Base-by-base conservation (phyloP, 2,888 invertebrate species). In the Elysia crispata region DNA sequence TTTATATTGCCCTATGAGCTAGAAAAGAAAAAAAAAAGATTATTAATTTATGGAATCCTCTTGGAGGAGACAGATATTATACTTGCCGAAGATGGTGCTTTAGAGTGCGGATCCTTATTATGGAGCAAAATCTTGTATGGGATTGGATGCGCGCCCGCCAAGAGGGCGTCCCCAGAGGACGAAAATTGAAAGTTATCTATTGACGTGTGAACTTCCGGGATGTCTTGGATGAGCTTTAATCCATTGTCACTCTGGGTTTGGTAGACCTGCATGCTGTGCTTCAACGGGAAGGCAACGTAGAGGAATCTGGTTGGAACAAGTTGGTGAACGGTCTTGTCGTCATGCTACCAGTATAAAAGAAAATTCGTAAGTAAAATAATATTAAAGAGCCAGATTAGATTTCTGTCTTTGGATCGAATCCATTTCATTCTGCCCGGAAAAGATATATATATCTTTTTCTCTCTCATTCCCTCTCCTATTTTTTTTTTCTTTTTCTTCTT, bases 81-180 rank as follows among this genome's bases (percentile, higher is more conserved):
- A 70, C 73, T 79, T 64, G 85, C 86, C 83, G 85, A 85, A 13
- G 84, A 84, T 8, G 84, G 82, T 11, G 81, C 33, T 20, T 11
- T 11, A 6, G 62, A 1, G 1, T 18, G 33, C 0, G 84, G 84
- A 18, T 79, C 78, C 0, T 69, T 54, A 33, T 80, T 8, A 49
- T 77, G 76, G 0, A 6, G 23, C 28, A 78, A 1, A 28, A 57
- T 1, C 54, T 80, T 54, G 74, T 74, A 33, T 0, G 50, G 69
- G 30, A 84, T 76, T 1, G 84, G 84, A 18, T 84, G 84, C 18
- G 76, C 73, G 13, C 84, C 84, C 1, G 60, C 69, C 62, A 80
- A 84, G 31, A 84, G 70, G 1, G 69, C 60, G 20, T 76, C 60
- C 20, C 80, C 80, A 0, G 50, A 20, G n/a, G 50, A 28, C 6